Conservation (phyloP, 2,888 invertebrate species). For the Dascillus cervinus region DNA sequence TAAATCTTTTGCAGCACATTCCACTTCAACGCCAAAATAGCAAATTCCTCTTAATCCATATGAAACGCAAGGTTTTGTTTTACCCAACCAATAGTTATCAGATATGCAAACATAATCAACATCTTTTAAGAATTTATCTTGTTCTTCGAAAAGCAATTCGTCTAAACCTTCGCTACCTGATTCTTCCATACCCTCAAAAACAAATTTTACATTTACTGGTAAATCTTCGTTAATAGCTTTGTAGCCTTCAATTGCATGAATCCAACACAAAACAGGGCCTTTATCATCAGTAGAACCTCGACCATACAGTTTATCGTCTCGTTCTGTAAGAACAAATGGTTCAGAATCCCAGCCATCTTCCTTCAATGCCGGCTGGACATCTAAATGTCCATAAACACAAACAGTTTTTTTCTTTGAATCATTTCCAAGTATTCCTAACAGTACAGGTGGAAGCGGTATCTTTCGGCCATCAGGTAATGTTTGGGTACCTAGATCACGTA, state of each 20-base stretch:
- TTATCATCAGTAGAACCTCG: conserved; percentile 88
- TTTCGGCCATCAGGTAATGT: conserved; percentile 60
- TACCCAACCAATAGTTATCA: conserved; percentile 98
- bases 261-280: conserved; percentile 87
- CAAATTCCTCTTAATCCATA: conserved; percentile 92
- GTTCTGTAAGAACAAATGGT: conserved; percentile 84
- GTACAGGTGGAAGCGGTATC: conserved; percentile 77
- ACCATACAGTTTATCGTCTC: conserved; percentile 82
- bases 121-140: conserved; percentile 70
- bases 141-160: conserved; percentile 62
- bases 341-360: conserved; percentile 95
- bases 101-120: conserved; percentile 96
- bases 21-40: conserved; percentile 83
- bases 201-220: conserved; percentile 77
- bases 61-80: conserved; percentile 92
- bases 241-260: conserved; percentile 87
- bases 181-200: conserved; percentile 98
- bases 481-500: conserved; percentile 72
- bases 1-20: conserved; percentile 84
- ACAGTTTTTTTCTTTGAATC: conserved; percentile 87
- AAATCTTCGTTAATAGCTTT: conserved; percentile 54
- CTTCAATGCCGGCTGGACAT: conserved; percentile 91
- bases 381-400: conserved; percentile 93
- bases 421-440: conserved; percentile 71
- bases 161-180: conserved; percentile 95